Evolutionary conservation across 92 coral and sea anemone species (phyloP), one percentile per base, ranked within the genome.

Genomic region (Bergia puertoricense): DNA sequence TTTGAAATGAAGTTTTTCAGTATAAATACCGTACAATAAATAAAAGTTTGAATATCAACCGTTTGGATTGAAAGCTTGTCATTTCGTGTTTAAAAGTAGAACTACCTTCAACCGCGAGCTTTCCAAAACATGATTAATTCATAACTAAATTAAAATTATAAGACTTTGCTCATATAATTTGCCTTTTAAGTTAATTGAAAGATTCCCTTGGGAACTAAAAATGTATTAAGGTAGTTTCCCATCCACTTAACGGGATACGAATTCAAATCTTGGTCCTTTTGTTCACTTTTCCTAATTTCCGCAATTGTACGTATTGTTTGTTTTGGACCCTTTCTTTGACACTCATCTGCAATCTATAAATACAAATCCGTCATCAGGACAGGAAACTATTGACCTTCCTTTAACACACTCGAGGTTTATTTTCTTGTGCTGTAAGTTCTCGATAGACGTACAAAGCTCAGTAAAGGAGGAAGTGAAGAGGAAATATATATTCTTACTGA

Each of bases 281-380:
- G 40, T 50, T 79, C 16, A 23, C 16, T 78, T 50, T 77, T 79
- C 66, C n/a, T 30, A 79, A 79, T 79, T 79, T 79, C 82, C 82
- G 57, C 66, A n/a, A 40, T 51, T 51, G 5, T 30, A 6, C 23
- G 39, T 45, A 18, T 30, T 79, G 82, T 79, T 79, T 79, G 67
- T 16, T 1, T 45, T 79, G 6, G 20, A 79, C 38, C 42, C 20
- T 67, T 37, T 1, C 41, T 4, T 20, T 16, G 82, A 48, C 16
- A 54, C 13, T 20, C 66, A 15, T 45, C 82, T 48, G 82, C 81
- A 5, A 2, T 76, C 13, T 42, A 76, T 45, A 77, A 79, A 45
- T 50, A 50, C 14, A 79, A 30, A 79, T 51, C 42, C 16, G 66
- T 79, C 82, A 22, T 23, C 67, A 9, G 4, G 41, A 79, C 82